A percentile compares a stretch with the other conserved stretches of the same genome.
Conservation (phyloP, 2,113 vertebrate species). For the Casuarius casuarius region DNA sequence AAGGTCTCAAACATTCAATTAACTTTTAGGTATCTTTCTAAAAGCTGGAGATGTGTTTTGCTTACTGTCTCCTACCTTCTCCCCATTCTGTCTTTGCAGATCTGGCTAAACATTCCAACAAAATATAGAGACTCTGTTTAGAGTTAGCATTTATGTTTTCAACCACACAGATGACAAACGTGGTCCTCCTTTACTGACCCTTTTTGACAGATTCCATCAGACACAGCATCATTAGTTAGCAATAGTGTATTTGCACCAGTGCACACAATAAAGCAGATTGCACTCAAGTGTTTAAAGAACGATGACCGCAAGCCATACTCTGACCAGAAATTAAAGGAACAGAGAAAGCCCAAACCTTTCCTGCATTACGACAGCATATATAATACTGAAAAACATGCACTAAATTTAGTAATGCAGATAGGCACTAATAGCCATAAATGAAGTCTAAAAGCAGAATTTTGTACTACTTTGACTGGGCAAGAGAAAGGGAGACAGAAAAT, state of each 20-base stretch:
- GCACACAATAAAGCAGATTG: rapidly evolving
- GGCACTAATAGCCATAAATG: not conserved
- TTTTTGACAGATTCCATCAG: not conserved
- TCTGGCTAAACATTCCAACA: not conserved
- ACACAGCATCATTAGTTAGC: not conserved
- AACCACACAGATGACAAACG: not conserved
- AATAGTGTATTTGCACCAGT: rapidly evolving
- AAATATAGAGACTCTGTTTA: not conserved
- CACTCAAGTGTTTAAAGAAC: not conserved
- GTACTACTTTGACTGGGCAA: rapidly evolving
- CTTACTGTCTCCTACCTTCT: too few species aligned
- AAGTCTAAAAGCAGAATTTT: not conserved
- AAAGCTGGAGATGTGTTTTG: too few species aligned
- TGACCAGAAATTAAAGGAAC: not conserved
- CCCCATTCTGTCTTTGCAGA: too few species aligned
- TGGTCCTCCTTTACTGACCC: not conserved
- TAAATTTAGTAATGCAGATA: not conserved
- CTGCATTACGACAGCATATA: not conserved
- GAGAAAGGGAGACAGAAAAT: not conserved
- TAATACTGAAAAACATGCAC: not conserved
- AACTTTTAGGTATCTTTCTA: too few species aligned
- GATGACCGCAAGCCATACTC: not conserved
- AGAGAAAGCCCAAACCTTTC: not conserved
- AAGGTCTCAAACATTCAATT: too few species aligned
- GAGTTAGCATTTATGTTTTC: not conserved